Evolutionary conservation across 2,797 vertebrate genomes (phyloP), one percentile per base, ranked within the genome.

Genomic region (Tragelaphus oryx): DNA sequence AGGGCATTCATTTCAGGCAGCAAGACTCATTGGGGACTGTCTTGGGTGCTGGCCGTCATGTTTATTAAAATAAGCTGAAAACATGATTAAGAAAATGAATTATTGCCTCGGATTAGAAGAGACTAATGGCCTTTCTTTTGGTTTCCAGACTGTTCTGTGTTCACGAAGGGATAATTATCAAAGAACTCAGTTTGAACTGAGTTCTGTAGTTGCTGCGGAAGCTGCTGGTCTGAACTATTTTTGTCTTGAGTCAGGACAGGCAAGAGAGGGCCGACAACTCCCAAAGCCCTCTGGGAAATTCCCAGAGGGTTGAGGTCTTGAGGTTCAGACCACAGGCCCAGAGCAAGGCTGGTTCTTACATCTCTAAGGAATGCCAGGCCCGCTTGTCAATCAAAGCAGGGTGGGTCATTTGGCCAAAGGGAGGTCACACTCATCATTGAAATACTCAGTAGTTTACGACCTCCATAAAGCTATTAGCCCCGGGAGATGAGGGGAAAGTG

Each of bases 371-470:
- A 93, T 71, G 80, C 59, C 28, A 82, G 84, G 89, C 26, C 50
- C 30, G 14, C 13, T 3, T 92, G 97, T 97, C 97, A 97, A n/a
- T 98, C 97, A 98, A 92, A 79, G 54, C 54, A 8, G 14, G 22
- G 28, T 17, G 78, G 94, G 87, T 95, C 97, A 87, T 65, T 74
- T 92, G 97, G 94, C 89, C 75, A 60, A 78, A 96, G 84, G 87
- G 75, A 96, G 97, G 97, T 93, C 96, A 93, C 44, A 71, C 94
- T 96, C 95, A 95, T 97, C 95, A 94, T 81, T 60, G 92, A 86
- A 84, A 83, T 96, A 86, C 94, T 97, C 96, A 95, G 97, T 97
- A 96, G 95, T 98, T 98, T 97, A 98, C 11, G 76, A 84, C 96
- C 96, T 85, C 97, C 71, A 94, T 97, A 97, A 98, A 98, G 92